Evolutionary conservation across 2,113 vertebrate genomes (phyloP).

Genomic region (Capricornis sumatraensis): DNA sequence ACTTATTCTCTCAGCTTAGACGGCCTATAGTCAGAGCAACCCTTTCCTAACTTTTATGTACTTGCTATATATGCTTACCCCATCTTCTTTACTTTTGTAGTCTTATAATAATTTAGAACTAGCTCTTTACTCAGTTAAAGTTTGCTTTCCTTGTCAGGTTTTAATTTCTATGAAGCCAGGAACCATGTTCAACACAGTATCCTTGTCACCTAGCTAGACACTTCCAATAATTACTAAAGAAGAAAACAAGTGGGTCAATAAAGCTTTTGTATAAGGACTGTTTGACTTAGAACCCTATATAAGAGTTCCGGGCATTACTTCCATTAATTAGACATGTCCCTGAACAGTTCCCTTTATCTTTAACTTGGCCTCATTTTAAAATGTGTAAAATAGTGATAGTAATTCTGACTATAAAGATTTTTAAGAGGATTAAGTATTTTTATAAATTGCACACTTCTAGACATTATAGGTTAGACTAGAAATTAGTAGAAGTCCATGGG

Average conservation of each 20-base stretch:
- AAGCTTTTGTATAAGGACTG: not conserved
- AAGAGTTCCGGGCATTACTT: not conserved
- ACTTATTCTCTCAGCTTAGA: not conserved
- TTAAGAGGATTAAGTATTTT: not conserved
- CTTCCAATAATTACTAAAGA: not conserved
- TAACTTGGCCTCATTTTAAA: conserved; percentile 11
- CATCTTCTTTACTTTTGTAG: not conserved
- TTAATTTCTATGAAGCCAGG: not conserved
- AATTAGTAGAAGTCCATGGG: not conserved
- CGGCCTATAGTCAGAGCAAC: not conserved
- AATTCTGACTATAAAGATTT: not conserved
- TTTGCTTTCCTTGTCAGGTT: not conserved
- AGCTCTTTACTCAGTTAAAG: not conserved
- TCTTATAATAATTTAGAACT: not conserved
- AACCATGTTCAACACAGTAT: not conserved
- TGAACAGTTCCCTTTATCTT: not conserved
- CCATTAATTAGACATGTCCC: not conserved
- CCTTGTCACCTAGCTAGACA: not conserved
- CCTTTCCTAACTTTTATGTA: not conserved
- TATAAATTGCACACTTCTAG: not conserved
- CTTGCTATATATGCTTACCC: not conserved
- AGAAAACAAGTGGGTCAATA: not conserved
- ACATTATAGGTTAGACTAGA: not conserved
- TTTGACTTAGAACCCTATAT: not conserved
- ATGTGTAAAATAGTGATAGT: not conserved